Conservation (phyloP, 1,140 invertebrate species). For the Doryteuthis pealeii region DNA sequence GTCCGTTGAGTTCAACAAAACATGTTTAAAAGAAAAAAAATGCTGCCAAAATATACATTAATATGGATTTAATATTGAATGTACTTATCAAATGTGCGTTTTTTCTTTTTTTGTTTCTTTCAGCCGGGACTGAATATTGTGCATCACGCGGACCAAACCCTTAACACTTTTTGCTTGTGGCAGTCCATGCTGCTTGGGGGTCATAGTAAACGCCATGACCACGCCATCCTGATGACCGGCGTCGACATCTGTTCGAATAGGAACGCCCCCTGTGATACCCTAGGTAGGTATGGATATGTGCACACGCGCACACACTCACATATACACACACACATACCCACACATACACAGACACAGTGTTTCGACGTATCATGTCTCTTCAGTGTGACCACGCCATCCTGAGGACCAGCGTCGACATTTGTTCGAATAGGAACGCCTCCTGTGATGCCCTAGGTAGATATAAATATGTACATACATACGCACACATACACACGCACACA, state of each 20-base stretch:
- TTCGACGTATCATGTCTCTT: too few species aligned
- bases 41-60: too few species aligned
- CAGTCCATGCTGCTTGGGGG: constrained; percentile 75
- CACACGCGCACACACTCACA: too few species aligned
- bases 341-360: too few species aligned
- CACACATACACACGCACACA: too few species aligned
- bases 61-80: too few species aligned
- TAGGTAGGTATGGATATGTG: constrained; percentile 64
- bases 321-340: too few species aligned
- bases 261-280: constrained; percentile 75
- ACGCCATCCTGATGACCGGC: constrained; percentile 85
- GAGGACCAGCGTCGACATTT: constrained; percentile 83
- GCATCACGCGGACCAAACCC: constrained; percentile 73
- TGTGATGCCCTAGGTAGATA: constrained; percentile 74
- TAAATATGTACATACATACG: too few species aligned
- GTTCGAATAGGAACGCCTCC: constrained; percentile 73
- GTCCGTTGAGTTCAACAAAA: too few species aligned
- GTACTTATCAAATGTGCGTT: too few species aligned
- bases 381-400: constrained; percentile 92
- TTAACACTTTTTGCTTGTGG: constrained; percentile 85
- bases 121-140: constrained; percentile 49
- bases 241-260: constrained; percentile 80
- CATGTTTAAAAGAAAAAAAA: too few species aligned
- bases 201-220: constrained; percentile 83
- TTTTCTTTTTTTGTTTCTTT: constrained; percentile 21